A percentile compares a stretch with the other conserved stretches of the same genome.
phyloP scores from a whole-genome alignment of 2,888 invertebrate species.

The Dicyrtoma fusca region DNA sequence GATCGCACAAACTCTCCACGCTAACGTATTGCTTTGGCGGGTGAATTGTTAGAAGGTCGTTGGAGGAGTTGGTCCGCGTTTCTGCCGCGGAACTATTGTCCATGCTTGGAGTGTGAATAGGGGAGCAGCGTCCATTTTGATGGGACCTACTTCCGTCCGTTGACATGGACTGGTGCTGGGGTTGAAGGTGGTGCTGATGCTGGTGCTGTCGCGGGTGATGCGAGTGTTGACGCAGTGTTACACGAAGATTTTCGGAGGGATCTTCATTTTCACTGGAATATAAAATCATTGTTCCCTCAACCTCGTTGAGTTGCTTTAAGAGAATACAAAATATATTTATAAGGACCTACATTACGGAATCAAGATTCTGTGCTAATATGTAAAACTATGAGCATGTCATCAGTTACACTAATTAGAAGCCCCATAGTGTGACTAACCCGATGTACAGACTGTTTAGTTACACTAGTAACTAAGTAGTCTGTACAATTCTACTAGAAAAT shows the following conservation, averaged over 20 bases:
- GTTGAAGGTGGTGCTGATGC: too few species aligned
- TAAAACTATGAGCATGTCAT: too few species aligned
- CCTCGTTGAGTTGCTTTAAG: neutral
- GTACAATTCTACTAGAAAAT: too few species aligned
- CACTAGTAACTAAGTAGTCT: too few species aligned
- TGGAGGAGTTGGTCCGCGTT: conserved; percentile 19
- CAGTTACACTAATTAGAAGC: too few species aligned
- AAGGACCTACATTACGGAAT: too few species aligned
- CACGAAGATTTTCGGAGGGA: neutral
- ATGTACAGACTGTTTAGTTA: too few species aligned
- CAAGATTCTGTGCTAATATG: too few species aligned
- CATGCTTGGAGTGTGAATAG: conserved; percentile 4
- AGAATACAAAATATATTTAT: too few species aligned
- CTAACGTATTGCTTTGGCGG: conserved; percentile 20
- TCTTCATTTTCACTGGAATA: conserved; percentile 1
- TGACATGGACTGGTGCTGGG: conserved; percentile 5
- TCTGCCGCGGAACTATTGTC: conserved; percentile 12
- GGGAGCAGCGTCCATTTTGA: too few species aligned
- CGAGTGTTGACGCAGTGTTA: neutral
- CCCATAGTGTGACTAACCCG: too few species aligned
- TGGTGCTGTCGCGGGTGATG: too few species aligned
- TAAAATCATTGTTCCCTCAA: neutral
- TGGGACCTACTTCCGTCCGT: conserved; percentile 2
- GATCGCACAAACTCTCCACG: conserved; percentile 24
- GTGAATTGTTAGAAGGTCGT: conserved; percentile 24